Base-by-base conservation (phyloP, 2,113 vertebrate species). In the Saimiri boliviensis region DNA sequence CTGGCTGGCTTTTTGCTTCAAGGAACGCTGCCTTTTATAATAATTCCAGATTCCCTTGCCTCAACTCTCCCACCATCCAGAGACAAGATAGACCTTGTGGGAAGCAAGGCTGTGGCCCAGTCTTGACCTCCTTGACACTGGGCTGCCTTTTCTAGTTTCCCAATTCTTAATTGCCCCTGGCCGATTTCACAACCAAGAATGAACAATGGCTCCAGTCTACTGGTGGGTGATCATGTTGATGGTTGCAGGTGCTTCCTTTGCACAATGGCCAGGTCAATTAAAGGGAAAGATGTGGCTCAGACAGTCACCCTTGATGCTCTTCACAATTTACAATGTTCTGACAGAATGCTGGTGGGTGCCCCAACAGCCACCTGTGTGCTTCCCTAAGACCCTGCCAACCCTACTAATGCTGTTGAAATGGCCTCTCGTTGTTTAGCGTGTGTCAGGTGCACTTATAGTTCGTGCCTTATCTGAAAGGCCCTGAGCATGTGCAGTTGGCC, bases 81-180 rank as follows among this genome's bases (percentile, higher is more conserved):
- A 86, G 37, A 95, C 83, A 94, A 96, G 95, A 82, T 40, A 52
- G 30, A 66, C 52, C 77, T 97, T 96, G 81, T 70, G 81, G 70
- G 27, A 93, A 94, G 68, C 56, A 21, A 80, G 94, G 45, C 63
- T 47, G n/a, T n/a, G 52, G 66, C 90, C 82, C 35, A 71, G 2
- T 27, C 60, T 27, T 95, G 94, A 96, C 96, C 85, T 80, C 63
- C 27, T 63, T 63, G 60, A 58, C 14, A 0, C 16, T 9, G 42
- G 42, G n/a, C 37, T 52, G 54, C 49, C 54, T 21, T 40, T 86
- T 90, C 83, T 83, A 32, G 9, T 97, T 94, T 79, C 93, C 73
- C 58, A 83, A 2, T 74, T 66, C 58, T 60, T 58, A 45, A 58
- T 68, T 47, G 21, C 77, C 45, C 76, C 37, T 47, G 23, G 91